Percentiles rank a stretch among this genome's conserved stretches.
Conservation (phyloP, 2,113 vertebrate genomes). For the Kobus ellipsiprymnus region DNA sequence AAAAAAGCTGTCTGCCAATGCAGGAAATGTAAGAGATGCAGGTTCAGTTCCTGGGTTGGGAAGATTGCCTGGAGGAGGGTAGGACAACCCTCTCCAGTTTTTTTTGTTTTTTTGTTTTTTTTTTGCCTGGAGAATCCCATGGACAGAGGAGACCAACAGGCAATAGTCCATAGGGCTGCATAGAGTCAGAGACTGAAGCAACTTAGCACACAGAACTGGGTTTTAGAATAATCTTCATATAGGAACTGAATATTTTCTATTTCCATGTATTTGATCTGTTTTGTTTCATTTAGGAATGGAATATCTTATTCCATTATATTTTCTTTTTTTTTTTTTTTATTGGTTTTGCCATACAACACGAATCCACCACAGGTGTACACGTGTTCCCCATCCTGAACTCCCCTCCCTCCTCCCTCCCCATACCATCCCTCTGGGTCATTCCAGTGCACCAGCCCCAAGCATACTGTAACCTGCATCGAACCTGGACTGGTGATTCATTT, state of each 20-base stretch:
- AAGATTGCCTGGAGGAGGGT: neutral
- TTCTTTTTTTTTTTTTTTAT: neutral
- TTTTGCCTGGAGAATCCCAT: neutral
- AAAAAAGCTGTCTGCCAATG: neutral
- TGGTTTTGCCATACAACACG: too few species aligned
- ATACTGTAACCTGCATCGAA: too few species aligned
- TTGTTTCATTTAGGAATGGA: neutral
- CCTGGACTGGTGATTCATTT: too few species aligned
- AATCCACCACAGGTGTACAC: too few species aligned
- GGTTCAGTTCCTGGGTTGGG: neutral
- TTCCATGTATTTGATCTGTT: neutral
- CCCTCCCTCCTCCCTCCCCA: too few species aligned
- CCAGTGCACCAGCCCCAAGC: too few species aligned
- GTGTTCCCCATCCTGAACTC: too few species aligned
- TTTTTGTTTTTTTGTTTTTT: neutral
- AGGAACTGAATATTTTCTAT: neutral
- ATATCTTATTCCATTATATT: neutral
- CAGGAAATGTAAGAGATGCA: neutral
- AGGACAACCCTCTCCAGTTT: neutral
- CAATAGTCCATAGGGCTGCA: neutral
- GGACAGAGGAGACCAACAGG: neutral
- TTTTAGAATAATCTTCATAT: neutral
- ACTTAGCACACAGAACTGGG: neutral
- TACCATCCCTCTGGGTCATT: too few species aligned
- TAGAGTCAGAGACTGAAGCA: neutral